Evolutionary conservation across 1,140 invertebrate genomes (phyloP).

Genomic region (Anastrepha obliqua): DNA sequence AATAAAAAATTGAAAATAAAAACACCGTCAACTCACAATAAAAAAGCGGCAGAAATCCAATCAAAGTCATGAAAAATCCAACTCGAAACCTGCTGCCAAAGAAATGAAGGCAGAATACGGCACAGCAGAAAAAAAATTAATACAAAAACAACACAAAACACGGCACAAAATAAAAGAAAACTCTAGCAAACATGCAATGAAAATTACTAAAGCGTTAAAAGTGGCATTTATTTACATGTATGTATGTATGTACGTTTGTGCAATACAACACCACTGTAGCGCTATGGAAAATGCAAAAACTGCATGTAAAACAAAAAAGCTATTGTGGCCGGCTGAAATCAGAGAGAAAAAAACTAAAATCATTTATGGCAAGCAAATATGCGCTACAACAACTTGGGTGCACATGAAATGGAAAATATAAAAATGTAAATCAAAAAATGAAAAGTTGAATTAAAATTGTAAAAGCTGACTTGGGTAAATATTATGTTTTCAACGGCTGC

Average conservation of each 20-base stretch:
- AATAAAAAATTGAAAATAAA: slow-evolving; percentile 21
- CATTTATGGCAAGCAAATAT: slow-evolving; percentile 14
- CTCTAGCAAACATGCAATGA: slow-evolving; percentile 7
- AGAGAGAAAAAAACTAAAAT: background rate
- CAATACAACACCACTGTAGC: too few relatives aligned
- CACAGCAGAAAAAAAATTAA: slow-evolving; percentile 30
- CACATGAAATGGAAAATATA: background rate
- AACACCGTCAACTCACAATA: background rate
- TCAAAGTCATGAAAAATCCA: slow-evolving; percentile 31
- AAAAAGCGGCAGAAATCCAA: slow-evolving; percentile 23
- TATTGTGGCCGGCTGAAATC: background rate
- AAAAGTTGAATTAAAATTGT: background rate
- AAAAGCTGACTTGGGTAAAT: background rate
- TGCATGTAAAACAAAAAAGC: too few relatives aligned
- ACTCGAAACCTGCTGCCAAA: background rate
- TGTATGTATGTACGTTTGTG: background rate
- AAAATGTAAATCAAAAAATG: background rate
- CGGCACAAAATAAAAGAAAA: slow-evolving; percentile 1
- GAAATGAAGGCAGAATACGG: background rate
- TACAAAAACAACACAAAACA: background rate
- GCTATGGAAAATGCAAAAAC: too few relatives aligned
- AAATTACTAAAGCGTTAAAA: slow-evolving; percentile 39
- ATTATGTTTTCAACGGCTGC: background rate
- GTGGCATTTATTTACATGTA: background rate
- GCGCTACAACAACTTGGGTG: background rate